These are phyloP conservation scores for Cheilosia variabilis DNA, from an alignment of 2,888 invertebrate genomes.

Conservation along the genomic window DNA sequence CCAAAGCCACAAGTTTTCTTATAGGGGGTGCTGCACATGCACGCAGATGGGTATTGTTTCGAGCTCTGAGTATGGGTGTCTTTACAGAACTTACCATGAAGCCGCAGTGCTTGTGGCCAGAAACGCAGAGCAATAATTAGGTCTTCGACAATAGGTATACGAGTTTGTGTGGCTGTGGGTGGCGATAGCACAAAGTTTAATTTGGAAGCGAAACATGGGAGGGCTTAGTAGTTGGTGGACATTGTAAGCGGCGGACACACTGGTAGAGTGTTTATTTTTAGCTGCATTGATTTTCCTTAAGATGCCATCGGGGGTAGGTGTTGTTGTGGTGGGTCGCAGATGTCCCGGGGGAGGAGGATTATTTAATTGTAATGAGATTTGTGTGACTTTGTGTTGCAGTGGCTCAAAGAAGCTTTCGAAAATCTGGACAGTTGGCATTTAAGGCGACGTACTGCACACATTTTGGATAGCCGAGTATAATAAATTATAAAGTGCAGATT, in stretches of 20 bases:
- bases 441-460: too few relatives aligned
- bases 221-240: background rate
- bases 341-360: background rate
- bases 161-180: too few relatives aligned
- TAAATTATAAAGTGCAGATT: too few relatives aligned
- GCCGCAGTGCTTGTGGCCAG: too few relatives aligned
- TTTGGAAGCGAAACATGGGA: background rate
- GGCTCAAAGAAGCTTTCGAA: too few relatives aligned
- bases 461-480: too few relatives aligned
- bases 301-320: background rate
- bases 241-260: conserved; percentile 2
- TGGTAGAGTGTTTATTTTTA: conserved; percentile 35
- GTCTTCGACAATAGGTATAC: too few relatives aligned
- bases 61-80: background rate
- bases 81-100: too few relatives aligned
- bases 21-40: background rate
- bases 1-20: background rate
- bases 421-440: too few relatives aligned
- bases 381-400: background rate
- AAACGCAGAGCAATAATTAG: too few relatives aligned
- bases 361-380: background rate
- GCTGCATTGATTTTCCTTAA: background rate
- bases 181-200: background rate
- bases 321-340: background rate
- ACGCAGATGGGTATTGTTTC: conserved; percentile 13